Evolutionary conservation across 2,797 vertebrate genomes (phyloP).

Genomic region (Tamandua tetradactyla): DNA sequence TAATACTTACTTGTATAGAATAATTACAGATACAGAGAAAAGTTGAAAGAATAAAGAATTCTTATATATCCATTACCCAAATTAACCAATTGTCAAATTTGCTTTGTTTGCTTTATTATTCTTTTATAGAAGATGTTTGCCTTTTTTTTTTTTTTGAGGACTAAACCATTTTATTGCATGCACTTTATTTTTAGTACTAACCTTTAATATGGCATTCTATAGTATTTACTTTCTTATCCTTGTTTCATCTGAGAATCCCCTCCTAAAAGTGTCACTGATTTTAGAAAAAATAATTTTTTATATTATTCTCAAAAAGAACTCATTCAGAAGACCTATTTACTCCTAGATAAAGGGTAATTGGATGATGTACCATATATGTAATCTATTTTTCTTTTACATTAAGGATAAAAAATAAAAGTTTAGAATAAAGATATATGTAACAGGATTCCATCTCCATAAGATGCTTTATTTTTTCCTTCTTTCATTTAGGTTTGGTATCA

Average conservation of each 20-base stretch:
- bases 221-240: neutral
- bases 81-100: neutral
- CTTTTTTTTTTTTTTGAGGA: no score
- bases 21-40: neutral
- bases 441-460: neutral
- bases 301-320: neutral
- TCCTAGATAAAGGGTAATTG: neutral
- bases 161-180: no score
- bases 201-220: neutral
- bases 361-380: neutral
- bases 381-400: neutral
- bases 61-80: neutral
- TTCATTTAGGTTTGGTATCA: conserved; percentile 96
- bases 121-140: neutral
- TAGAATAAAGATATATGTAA: neutral
- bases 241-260: conserved; percentile 1
- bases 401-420: neutral
- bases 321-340: neutral
- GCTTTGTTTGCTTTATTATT: neutral
- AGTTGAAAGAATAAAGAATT: neutral
- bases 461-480: neutral
- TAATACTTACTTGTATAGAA: no score
- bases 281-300: neutral
- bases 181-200: neutral
- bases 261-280: neutral